Evolutionary conservation across 2,888 invertebrate species (phyloP), one percentile per base, ranked within the genome.

Genomic region (Chamaedrilus cognettii): DNA sequence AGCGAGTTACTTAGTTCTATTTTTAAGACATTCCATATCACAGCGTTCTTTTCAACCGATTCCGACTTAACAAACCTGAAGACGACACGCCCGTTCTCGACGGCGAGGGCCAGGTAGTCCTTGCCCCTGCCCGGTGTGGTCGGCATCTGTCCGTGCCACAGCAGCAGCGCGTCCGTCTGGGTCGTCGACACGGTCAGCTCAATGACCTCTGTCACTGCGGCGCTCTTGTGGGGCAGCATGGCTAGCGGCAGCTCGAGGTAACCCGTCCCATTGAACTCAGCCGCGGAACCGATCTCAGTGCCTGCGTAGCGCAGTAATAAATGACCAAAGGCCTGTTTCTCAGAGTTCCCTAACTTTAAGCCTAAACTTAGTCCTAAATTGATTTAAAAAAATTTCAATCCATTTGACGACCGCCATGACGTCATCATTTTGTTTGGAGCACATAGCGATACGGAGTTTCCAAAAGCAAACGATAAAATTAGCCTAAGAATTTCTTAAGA

Each of bases 91-190:
- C 80, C 81, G 76, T 89, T 88, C 30, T 88, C 87, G 15, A 86
- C 79, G 69, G 89, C 90, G 55, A 93, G 84, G 2, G 91, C 87
- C 65, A 94, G 86, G 78, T 89, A 93, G 83, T 94, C 93, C 76
- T 89, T 87, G n/a, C 88, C 88, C 60, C 85, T 86, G 26, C 87
- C 88, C 66, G 87, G 86, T 64, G 86, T 86, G 15, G 87, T 87
- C 1, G 88, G 87, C 15, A 84, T 79, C 79, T 91, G 90, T 0
- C 91, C 90, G 79, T 94, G 92, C 91, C 94, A 97, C 74, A 96
- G 86, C 1, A 98, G 86, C 0, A 97, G 86, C 0, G 95, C 96
- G 77, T 94, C 88, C 0, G 88, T 85, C 62, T 88, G 87, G 62
- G 86, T 88, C 0, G 96, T 94, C 31, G 89, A 88, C 19, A 82